Percentiles rank a stretch among this genome's conserved stretches.
phyloP scores from a whole-genome alignment of 2,797 vertebrate species.

The Paguma larvata region DNA sequence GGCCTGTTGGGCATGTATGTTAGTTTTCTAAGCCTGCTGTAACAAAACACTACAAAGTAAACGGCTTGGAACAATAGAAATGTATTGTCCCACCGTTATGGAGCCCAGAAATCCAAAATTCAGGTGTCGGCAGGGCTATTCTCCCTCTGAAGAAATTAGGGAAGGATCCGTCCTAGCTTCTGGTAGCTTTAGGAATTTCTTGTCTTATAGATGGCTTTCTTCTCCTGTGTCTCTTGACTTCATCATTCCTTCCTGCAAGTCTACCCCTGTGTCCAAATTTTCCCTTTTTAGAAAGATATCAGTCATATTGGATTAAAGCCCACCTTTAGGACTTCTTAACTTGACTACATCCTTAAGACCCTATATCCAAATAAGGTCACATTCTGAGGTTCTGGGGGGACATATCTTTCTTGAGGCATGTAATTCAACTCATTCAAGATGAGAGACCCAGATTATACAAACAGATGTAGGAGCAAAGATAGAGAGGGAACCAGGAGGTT shows the following conservation, averaged over 20 bases:
- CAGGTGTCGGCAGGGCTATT: neutral
- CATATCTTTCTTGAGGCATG: neutral
- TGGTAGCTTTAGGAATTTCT: neutral
- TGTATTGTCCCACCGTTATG: neutral
- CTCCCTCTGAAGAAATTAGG: neutral
- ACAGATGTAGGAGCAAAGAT: neutral
- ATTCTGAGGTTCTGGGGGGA: neutral
- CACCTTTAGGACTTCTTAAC: neutral
- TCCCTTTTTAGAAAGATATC: neutral
- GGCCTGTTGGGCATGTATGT: accelerated
- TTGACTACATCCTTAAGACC: neutral
- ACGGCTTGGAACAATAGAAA: neutral
- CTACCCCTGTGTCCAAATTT: neutral
- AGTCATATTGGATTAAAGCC: neutral
- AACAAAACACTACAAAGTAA: neutral
- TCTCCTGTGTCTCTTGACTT: neutral
- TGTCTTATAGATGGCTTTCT: neutral
- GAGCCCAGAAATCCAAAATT: neutral
- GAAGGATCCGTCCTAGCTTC: neutral
- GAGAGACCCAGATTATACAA: conserved; percentile 25
- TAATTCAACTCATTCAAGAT: neutral
- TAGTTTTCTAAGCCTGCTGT: neutral
- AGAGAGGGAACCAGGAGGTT: neutral
- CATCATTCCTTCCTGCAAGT: neutral
- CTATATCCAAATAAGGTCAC: conserved; percentile 1